Evolutionary conservation across 2,113 vertebrate genomes (phyloP), one percentile per base, ranked within the genome.

Genomic region (Chloropsis cyanopogon): DNA sequence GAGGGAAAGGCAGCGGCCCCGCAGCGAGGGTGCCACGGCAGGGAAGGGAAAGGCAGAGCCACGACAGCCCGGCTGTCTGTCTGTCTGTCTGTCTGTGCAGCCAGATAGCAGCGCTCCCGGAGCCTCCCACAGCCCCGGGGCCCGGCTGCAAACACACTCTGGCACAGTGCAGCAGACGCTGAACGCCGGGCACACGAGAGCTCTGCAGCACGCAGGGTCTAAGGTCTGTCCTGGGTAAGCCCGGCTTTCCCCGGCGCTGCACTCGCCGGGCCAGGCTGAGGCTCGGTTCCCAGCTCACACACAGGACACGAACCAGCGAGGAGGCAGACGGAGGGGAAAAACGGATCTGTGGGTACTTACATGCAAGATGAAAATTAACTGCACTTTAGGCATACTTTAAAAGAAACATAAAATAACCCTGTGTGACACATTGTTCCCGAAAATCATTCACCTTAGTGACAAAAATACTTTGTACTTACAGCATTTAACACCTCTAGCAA

Each of bases 371-470:
- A 29, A 94, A 94, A 95, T 82, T 52, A 93, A 86, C 84, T 75
- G 92, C 73, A 41, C 68, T 93, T 95, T 41, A 94, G 90, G 60
- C 65, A 73, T 68, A 77, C 82, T 88, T 96, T 14, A 87, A 96
- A 92, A 93, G 86, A 83, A 88, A 73, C 47, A 92, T 4, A 87
- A 75, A 92, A 83, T 86, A 95, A 83, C 65, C 56, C 68, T 6
- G 41, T 63, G 82, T 92, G 92, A 95, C 68, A 70, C 29, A 42
- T 1, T 88, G 88, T 52, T 88, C 68, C 85, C 76, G 1, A 78
- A 94, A 93, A 81, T 71, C 57, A 50, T 39, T 69, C 77, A 71
- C 64, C 52, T 75, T 15, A 39, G 88, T 47, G 75, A 86, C 82
- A 86, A 63, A 70, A 93, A 73, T 54, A 44, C n/a, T 92, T 75